phyloP scores from a whole-genome alignment of 2,797 vertebrate species.

The Protosalanx chinensis region DNA sequence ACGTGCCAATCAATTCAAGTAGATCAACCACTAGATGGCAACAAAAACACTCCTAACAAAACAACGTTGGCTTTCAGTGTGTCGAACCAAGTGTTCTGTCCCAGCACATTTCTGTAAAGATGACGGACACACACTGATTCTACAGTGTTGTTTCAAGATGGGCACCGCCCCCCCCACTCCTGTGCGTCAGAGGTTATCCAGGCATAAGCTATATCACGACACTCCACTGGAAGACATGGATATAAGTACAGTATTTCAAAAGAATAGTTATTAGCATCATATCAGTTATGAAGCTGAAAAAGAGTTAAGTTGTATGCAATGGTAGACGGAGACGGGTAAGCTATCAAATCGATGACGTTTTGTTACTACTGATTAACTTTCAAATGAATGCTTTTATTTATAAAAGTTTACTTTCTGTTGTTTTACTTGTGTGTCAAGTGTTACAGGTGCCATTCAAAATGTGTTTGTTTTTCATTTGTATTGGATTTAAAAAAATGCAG shows the following conservation, averaged over 20 bases:
- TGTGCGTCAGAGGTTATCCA: no score
- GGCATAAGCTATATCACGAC: no score
- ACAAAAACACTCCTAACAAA: not conserved
- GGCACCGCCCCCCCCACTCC: no score
- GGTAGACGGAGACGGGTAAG: not conserved
- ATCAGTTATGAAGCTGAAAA: not conserved
- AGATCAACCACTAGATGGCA: conserved; percentile 53
- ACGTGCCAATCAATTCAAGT: not conserved
- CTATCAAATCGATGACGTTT: not conserved
- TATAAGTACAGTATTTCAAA: not conserved
- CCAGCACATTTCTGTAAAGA: not conserved
- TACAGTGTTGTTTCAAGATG: no score
- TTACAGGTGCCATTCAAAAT: conserved; percentile 7
- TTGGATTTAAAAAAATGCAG: conserved; percentile 36
- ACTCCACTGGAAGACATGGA: not conserved
- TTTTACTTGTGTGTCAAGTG: conserved; percentile 32
- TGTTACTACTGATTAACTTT: conserved; percentile 24
- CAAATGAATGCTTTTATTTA: conserved; percentile 16
- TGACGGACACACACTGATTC: not conserved
- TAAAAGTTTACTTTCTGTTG: not conserved
- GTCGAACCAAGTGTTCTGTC: not conserved
- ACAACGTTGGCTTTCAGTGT: not conserved
- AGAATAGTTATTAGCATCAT: not conserved
- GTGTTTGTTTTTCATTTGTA: conserved; percentile 38
- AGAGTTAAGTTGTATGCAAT: not conserved